Base-by-base conservation (phyloP, 1,140 invertebrate genomes). In the Teleopsis dalmanni region DNA sequence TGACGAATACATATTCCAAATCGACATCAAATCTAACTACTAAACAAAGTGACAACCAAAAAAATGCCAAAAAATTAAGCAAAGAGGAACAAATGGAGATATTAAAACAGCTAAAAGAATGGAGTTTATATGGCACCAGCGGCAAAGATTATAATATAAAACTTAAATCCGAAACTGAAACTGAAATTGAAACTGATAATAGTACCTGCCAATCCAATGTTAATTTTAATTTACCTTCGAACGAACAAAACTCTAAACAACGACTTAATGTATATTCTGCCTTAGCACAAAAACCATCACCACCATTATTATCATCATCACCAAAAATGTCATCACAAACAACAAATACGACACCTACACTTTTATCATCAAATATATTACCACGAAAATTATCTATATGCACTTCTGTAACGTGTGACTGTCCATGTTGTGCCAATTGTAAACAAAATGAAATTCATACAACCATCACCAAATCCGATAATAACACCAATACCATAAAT, bases 41-140 rank as follows among this genome's bases (percentile, higher is more conserved):
- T 1, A 29, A 34, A 36, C 36, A 3, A 9, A 22, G 4, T 25
- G 10, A 18, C 11, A 19, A 26, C 13, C 11, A 14, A 13, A 8
- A 9, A 10, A 18, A 44, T 13, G 22, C 10, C 19, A 26, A 44
- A 29, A 47, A 40, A 51, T 56, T 76, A 40, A 73, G 67, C 11
- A 62, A 73, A 38, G 63, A 71, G 50, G 78, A 80, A 57, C 67
- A 73, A 56, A 53, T 72, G 27, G 68, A 73, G 53, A 72, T 77
- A 22, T 56, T 78, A 3, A 76, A 74, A 57, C 72, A 79, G 55
- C 60, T 80, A 11, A 73, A 77, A 53, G 76, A 78, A 55, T 76
- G 75, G 75, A 70, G 72, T 54, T 62, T 72, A 27, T 70, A 72
- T 52, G 71, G 74, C 46, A 67, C 70, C 25, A 65, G 64, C 4